A percentile compares a stretch with the other conserved stretches of the same genome.
Conservation (phyloP, 2,113 vertebrate genomes). For the Apistogramma diplotaenia region DNA sequence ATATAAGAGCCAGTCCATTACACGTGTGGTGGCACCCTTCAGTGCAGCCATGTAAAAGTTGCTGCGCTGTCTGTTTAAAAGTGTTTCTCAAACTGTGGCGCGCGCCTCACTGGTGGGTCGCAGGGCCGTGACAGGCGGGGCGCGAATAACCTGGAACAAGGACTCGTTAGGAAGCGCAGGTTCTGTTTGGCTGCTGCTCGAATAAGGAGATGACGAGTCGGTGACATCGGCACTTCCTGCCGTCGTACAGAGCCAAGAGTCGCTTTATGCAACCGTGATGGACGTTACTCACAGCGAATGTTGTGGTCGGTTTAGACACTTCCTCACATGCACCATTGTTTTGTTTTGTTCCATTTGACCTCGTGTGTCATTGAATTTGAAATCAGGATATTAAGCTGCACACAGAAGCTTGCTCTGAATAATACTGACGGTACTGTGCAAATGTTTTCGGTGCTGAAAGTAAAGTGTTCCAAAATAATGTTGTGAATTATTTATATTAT, state of each 20-base stretch:
- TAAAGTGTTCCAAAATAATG: too few relatives aligned
- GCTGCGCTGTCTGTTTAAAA: too few relatives aligned
- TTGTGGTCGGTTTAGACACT: not conserved
- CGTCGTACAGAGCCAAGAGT: not conserved
- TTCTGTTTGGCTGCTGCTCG: not conserved
- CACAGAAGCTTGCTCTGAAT: constrained; percentile 30
- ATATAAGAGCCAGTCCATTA: too few relatives aligned
- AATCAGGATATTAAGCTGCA: constrained; percentile 22
- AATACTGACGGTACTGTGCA: constrained; percentile 15
- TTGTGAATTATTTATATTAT: not conserved
- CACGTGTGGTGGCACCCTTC: too few relatives aligned
- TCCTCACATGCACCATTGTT: constrained; percentile 5
- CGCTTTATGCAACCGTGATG: not conserved
- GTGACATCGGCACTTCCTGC: not conserved
- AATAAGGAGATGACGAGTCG: not conserved
- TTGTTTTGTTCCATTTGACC: not conserved
- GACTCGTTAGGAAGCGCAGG: too few relatives aligned
- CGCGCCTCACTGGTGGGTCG: too few relatives aligned
- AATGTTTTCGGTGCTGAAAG: not conserved
- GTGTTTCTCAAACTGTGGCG: too few relatives aligned
- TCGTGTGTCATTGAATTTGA: not conserved
- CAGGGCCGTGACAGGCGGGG: too few relatives aligned
- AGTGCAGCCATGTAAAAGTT: too few relatives aligned
- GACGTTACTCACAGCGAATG: too few relatives aligned
- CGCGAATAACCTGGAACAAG: too few relatives aligned